phyloP scores from a whole-genome alignment of 2,797 vertebrate species.

The Hozukius guyotensis region DNA sequence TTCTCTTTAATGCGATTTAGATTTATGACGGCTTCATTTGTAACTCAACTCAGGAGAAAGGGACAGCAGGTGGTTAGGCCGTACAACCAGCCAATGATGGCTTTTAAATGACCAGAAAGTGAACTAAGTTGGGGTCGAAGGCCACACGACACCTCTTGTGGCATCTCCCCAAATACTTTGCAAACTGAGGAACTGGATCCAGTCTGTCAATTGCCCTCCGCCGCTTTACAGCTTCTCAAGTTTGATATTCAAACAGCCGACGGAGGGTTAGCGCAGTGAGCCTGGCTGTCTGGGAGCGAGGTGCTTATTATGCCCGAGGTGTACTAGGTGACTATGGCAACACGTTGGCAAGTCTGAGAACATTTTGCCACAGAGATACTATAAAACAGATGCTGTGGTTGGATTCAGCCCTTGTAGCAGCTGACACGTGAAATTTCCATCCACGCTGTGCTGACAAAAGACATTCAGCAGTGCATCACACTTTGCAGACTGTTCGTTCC shows the following conservation, averaged over 20 bases:
- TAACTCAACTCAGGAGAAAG: slow-evolving; percentile 51
- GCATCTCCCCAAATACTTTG: slow-evolving; percentile 52
- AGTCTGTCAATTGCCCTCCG: slow-evolving; percentile 39
- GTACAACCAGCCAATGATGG: slow-evolving; percentile 23
- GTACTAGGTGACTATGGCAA: slow-evolving; percentile 55
- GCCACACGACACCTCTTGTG: slow-evolving; percentile 55
- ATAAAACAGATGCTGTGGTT: slow-evolving; percentile 67
- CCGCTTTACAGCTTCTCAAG: slow-evolving; percentile 51
- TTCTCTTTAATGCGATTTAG: slow-evolving; percentile 30
- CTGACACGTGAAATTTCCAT: slow-evolving; percentile 55
- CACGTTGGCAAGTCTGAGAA: slow-evolving; percentile 34
- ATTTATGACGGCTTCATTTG: slow-evolving; percentile 52
- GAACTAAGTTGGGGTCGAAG: slow-evolving; percentile 45
- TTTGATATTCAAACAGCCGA: slow-evolving; percentile 50
- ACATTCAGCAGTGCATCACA: slow-evolving; percentile 14
- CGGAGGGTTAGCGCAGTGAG: not conserved
- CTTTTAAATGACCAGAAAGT: slow-evolving; percentile 58
- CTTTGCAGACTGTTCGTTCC: slow-evolving; percentile 2
- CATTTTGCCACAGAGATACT: slow-evolving; percentile 43
- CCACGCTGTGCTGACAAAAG: slow-evolving; percentile 37
- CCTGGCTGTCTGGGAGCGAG: slow-evolving; percentile 22
- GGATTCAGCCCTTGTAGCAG: slow-evolving; percentile 46
- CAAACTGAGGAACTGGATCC: slow-evolving; percentile 47
- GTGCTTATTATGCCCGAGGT: slow-evolving; percentile 41
- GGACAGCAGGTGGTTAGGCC: slow-evolving; percentile 44